A percentile compares a stretch with the other conserved stretches of the same genome.
Conservation (phyloP, 2,888 invertebrate genomes). For the Drepanosiphum platanoidis region DNA sequence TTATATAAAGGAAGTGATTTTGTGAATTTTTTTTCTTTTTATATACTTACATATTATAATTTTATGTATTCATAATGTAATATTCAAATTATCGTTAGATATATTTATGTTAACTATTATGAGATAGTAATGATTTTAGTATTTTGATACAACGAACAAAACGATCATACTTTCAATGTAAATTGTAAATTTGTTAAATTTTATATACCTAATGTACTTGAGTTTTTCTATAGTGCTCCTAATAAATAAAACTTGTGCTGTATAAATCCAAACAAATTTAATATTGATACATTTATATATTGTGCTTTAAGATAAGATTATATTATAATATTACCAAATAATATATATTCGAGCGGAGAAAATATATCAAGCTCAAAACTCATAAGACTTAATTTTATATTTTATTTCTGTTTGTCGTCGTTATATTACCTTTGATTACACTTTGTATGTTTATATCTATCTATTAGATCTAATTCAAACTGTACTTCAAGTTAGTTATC, state of each 20-base stretch:
- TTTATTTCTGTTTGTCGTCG: background rate
- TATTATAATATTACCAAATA: background rate
- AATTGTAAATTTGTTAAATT: slow-evolving; percentile 11
- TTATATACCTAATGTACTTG: background rate
- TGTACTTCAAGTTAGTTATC: background rate
- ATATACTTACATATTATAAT: background rate
- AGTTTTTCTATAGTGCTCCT: background rate
- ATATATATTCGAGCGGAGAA: background rate
- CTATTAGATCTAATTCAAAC: background rate
- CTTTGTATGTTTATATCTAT: background rate
- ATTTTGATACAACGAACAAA: background rate
- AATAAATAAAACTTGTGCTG: background rate
- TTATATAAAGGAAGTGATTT: background rate
- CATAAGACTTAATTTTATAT: slow-evolving; percentile 19
- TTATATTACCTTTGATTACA: background rate
- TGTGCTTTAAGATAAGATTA: background rate
- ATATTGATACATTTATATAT: background rate
- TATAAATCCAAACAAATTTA: background rate
- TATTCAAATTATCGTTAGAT: background rate
- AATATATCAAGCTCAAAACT: background rate
- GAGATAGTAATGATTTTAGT: slow-evolving; percentile 9
- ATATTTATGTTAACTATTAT: slow-evolving; percentile 35
- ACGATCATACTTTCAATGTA: background rate
- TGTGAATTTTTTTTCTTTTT: slow-evolving; percentile 15
- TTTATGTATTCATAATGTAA: background rate